phyloP scores from a whole-genome alignment of 2,113 vertebrate genomes.

The Chlorodrepanis virens region DNA sequence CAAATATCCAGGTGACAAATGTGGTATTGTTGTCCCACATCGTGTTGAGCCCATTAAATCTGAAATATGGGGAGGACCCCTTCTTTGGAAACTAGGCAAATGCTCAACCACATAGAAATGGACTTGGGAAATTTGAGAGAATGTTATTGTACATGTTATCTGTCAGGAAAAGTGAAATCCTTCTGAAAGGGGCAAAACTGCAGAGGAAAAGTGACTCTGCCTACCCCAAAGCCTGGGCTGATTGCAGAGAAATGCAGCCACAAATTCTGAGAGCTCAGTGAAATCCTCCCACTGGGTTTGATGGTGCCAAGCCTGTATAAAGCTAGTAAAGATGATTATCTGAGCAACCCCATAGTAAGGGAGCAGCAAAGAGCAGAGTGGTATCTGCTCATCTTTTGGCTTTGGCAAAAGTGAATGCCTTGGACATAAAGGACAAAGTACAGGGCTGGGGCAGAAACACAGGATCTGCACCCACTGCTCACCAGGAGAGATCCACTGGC shows the following conservation, averaged over 20 bases:
- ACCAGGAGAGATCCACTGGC: not conserved
- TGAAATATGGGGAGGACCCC: not conserved
- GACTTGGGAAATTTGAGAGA: not conserved
- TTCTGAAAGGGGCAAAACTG: not conserved
- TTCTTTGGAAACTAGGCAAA: not conserved
- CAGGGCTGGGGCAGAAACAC: not conserved
- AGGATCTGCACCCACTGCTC: not conserved
- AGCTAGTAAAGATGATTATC: not conserved
- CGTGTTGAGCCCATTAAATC: not conserved
- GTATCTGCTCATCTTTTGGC: not conserved
- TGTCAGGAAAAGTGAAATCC: not conserved
- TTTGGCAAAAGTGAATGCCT: not conserved
- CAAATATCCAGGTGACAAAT: not conserved
- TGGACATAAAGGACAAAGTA: not conserved
- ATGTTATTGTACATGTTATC: accelerated
- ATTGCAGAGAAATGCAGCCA: not conserved
- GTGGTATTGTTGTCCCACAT: accelerated
- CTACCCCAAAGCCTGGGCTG: not conserved
- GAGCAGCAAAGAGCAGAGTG: not conserved
- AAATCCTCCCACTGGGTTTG: not conserved
- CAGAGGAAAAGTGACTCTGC: not conserved
- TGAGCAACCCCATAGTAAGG: not conserved
- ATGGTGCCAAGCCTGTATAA: not conserved
- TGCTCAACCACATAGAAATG: not conserved
- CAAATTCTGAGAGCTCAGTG: accelerated